These are phyloP conservation scores for Callocephalon fimbriatum DNA, from an alignment of 2,113 vertebrate species.

Conservation along the genomic window DNA sequence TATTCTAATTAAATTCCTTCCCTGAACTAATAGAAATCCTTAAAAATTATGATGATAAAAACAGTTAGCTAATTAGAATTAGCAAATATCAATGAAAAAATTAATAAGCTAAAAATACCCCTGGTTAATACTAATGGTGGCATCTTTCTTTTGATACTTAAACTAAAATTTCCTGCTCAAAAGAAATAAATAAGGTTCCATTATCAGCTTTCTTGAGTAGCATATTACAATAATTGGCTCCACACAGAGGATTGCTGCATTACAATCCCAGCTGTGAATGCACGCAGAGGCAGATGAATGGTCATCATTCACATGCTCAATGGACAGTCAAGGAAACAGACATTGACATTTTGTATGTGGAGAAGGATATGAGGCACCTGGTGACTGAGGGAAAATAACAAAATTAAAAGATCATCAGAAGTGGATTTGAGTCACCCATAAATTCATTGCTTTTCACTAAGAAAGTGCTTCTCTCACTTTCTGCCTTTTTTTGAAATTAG, in stretches of 20 bases:
- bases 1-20: slow-evolving; percentile 47
- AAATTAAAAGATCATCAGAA: background rate
- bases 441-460: background rate
- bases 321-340: background rate
- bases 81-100: slow-evolving; percentile 20
- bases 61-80: slow-evolving; percentile 17
- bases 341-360: background rate
- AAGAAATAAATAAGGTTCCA: background rate
- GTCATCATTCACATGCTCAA: background rate
- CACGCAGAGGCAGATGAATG: background rate
- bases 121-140: slow-evolving; percentile 7
- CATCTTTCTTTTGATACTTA: background rate
- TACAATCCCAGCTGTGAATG: background rate
- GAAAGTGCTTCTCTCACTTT: background rate
- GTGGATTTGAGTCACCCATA: background rate
- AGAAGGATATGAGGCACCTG: background rate
- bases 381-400: background rate
- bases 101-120: slow-evolving; percentile 11
- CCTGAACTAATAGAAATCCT: slow-evolving; percentile 38
- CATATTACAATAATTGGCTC: background rate
- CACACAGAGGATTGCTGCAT: background rate
- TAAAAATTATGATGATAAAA: slow-evolving; percentile 21
- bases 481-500: background rate
- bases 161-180: background rate
- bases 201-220: background rate